These are phyloP conservation scores for Acrocephalus arundinaceus DNA, from an alignment of 2,113 vertebrate species.

Conservation along the genomic window DNA sequence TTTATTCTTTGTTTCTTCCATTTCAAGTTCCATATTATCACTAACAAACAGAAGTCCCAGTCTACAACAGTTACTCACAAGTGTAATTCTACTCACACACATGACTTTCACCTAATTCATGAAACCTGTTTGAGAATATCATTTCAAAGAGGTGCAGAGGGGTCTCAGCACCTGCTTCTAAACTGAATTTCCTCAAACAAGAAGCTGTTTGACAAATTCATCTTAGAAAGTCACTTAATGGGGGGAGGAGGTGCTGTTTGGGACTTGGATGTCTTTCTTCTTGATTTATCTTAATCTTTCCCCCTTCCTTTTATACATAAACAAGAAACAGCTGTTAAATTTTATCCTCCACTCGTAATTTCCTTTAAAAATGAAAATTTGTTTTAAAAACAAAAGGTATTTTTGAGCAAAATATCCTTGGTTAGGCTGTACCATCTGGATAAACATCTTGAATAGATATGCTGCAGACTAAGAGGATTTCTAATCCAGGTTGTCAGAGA, in stretches of 20 bases:
- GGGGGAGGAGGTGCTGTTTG: accelerated
- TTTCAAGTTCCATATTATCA: background rate
- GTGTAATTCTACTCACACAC: background rate
- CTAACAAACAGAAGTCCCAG: background rate
- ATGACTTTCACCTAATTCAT: background rate
- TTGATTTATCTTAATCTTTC: background rate
- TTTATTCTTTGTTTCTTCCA: background rate
- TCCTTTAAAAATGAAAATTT: background rate
- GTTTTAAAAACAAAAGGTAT: background rate
- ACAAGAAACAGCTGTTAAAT: background rate
- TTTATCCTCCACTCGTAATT: background rate
- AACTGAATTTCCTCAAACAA: background rate
- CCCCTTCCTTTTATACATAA: background rate
- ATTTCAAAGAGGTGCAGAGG: background rate
- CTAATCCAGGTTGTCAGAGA: background rate
- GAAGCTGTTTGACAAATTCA: background rate
- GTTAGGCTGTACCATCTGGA: background rate
- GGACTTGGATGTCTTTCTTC: background rate
- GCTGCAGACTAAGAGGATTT: background rate
- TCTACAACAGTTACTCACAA: background rate
- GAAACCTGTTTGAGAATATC: background rate
- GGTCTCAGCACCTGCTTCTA: background rate
- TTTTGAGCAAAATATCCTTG: background rate
- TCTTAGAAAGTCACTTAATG: background rate
- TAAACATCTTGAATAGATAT: background rate